Base-by-base conservation (phyloP, 35 echinoderm and acorn worm genomes). In the Lytechinus variegatus region DNA sequence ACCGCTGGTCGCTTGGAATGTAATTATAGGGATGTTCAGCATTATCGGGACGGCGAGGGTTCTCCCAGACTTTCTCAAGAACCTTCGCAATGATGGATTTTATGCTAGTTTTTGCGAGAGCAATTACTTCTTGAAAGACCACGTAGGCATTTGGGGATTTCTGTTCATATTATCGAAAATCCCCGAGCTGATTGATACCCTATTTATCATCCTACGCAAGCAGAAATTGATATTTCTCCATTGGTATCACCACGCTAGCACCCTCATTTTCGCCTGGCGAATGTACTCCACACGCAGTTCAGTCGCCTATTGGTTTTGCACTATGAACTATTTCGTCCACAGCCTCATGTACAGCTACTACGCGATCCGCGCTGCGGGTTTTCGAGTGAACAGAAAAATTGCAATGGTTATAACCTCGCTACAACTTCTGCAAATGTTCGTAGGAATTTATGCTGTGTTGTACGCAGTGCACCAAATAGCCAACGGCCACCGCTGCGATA, bases 141-240 rank as follows among this genome's bases (percentile, higher is more conserved):
- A 95, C 87, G 91, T 96, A 54, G 94, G 90, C 52, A 96, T 99
- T 10, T 99, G 98, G 98, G 95, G 95, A 5, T 87, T 94, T 12
- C 53, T 99, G 13, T 99, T 99, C 87, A 96, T 97, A 10, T 61
- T 97, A 0, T 99, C 98, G 27, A 99, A 99, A 91, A 89, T 99
- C 27, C 98, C 97, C 2, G 98, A 99, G 95, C 96, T 99, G 5
- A 95, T 96, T 27, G 98, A 99, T 89, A 99, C 97, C 1, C 61
- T 95, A 33, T 99, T 99, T 53, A 99, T 99, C 61, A 95, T 99
- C 72, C 79, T 99, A 21, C 56, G 97, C n/a, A 99, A 99, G 95
- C 98, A 99, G 97, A 99, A 97, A 93, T 93, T 99, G 66, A 97
- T 97, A 1, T 97, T 99, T 61, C 98, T 99, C 6, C 98, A 99